A percentile compares a stretch with the other conserved stretches of the same genome.
Conservation (phyloP, 2,888 invertebrate genomes). For the Melangyna quadrimaculata region DNA sequence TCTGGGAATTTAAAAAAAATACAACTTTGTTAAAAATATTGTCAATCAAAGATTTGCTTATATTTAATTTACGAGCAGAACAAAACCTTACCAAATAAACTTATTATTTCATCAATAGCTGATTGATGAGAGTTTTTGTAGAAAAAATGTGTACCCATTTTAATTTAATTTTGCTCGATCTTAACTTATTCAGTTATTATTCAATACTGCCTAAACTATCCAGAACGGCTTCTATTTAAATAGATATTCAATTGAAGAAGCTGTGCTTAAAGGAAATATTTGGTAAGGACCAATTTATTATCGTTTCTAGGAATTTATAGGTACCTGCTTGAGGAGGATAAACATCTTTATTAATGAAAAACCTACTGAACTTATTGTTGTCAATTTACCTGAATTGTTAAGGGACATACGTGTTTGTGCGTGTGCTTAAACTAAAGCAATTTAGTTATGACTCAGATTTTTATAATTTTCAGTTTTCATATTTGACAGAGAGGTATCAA, state of each 20-base stretch:
- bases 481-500: neutral
- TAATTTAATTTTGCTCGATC: constrained; percentile 3
- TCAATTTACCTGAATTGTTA: neutral
- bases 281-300: neutral
- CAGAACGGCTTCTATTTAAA: constrained; percentile 5
- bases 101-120: constrained; percentile 75
- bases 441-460: constrained; percentile 8
- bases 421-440: neutral
- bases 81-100: constrained; percentile 75
- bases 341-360: neutral
- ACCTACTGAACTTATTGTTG: neutral
- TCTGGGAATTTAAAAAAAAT: constrained; percentile 73
- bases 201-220: constrained; percentile 32
- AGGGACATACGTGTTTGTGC: neutral
- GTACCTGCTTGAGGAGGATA: neutral
- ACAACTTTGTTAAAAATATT: neutral
- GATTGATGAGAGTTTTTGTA: constrained; percentile 74
- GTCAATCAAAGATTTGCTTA: neutral
- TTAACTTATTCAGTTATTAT: neutral
- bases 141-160: constrained; percentile 78
- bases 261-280: neutral
- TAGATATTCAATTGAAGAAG: neutral
- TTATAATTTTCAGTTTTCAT: neutral
- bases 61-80: neutral
- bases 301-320: neutral